phyloP scores from a whole-genome alignment of 2,797 vertebrate genomes.

The Falco cherrug region DNA sequence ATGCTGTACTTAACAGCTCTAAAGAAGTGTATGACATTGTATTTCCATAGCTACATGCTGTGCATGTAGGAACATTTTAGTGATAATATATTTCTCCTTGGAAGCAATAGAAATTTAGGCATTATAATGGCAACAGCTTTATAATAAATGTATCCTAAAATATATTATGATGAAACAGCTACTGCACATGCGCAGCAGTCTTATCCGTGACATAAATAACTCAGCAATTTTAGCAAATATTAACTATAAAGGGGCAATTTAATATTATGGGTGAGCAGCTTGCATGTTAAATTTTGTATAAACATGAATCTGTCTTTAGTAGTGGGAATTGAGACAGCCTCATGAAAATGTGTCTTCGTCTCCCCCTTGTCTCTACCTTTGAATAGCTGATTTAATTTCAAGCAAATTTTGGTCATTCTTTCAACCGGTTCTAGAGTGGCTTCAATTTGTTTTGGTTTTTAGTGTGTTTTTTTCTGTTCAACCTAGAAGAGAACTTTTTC shows the following conservation, averaged over 20 bases:
- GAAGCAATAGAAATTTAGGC: neutral
- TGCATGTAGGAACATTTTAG: neutral
- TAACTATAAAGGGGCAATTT: conserved; percentile 21
- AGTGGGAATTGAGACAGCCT: neutral
- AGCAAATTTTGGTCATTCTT: neutral
- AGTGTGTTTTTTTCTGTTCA: neutral
- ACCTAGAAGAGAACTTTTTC: neutral
- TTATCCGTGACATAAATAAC: conserved; percentile 25
- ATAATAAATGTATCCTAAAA: conserved; percentile 7
- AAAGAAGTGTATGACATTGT: neutral
- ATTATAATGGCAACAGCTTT: neutral
- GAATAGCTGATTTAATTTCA: conserved; percentile 5
- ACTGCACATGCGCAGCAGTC: neutral
- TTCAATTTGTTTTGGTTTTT: neutral
- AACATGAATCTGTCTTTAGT: conserved; percentile 33
- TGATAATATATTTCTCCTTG: neutral
- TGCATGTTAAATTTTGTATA: conserved; percentile 50
- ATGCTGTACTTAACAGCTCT: neutral
- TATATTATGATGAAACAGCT: neutral
- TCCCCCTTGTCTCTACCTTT: neutral
- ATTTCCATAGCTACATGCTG: conserved; percentile 31
- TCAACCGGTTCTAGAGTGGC: neutral
- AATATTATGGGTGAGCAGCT: conserved; percentile 36
- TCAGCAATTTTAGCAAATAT: conserved; percentile 38
- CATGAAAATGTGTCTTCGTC: neutral